Evolutionary conservation across 2,888 invertebrate species (phyloP).

Genomic region (Lasioglossum morio): DNA sequence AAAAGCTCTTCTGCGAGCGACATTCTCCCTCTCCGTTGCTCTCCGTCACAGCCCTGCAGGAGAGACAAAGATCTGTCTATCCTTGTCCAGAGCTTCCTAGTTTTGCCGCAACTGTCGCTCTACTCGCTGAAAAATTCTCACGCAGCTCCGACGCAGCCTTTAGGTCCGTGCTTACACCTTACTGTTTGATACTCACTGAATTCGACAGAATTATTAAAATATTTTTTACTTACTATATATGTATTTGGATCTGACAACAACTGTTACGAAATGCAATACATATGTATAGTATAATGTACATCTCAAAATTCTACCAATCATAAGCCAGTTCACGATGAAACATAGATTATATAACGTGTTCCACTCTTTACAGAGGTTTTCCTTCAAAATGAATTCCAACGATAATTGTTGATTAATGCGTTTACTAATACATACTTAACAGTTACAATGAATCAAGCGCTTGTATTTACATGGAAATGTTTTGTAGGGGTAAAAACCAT

Average conservation of each 20-base stretch:
- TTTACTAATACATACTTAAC: conserved; percentile 6
- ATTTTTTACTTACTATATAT: background rate
- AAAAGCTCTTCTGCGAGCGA: too few relatives aligned
- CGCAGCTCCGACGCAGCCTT: too few relatives aligned
- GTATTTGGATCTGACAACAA: background rate
- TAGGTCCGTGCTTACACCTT: too few relatives aligned
- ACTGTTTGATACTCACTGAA: background rate
- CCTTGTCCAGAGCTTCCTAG: too few relatives aligned
- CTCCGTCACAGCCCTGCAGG: too few relatives aligned
- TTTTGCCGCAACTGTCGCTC: too few relatives aligned
- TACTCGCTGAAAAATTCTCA: too few relatives aligned
- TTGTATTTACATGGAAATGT: background rate
- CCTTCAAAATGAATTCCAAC: background rate
- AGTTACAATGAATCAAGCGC: background rate
- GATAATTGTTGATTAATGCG: background rate
- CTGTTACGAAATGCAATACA: too few relatives aligned
- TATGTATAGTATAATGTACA: background rate
- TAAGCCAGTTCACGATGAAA: background rate
- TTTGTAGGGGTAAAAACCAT: background rate
- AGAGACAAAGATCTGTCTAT: too few relatives aligned
- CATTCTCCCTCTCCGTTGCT: too few relatives aligned
- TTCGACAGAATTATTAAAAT: background rate
- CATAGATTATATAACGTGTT: background rate
- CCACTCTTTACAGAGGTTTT: background rate
- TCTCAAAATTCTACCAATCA: background rate